These are phyloP conservation scores for Melipona bicolor DNA, from an alignment of 2,888 invertebrate species.

Conservation along the genomic window DNA sequence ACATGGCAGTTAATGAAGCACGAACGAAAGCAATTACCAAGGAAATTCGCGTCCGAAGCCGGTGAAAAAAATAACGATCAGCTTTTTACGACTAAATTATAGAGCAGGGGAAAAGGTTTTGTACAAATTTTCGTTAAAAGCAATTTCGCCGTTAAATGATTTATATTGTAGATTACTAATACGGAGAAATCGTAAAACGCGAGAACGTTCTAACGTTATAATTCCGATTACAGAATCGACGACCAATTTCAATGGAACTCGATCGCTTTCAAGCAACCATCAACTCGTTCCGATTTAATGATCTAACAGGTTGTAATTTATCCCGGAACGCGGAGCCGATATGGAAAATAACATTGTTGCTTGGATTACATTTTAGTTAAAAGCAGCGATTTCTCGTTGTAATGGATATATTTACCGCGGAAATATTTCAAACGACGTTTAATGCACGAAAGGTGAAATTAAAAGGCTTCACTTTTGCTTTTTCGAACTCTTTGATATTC, in stretches of 20 bases:
- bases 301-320: slow-evolving; percentile 5
- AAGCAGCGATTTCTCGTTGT: background rate
- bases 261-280: background rate
- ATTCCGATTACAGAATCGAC: slow-evolving; percentile 29
- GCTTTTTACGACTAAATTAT: background rate
- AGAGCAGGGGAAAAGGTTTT: too few species aligned
- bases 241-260: slow-evolving; percentile 11
- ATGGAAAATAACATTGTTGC: background rate
- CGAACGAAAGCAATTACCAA: background rate
- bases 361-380: background rate
- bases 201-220: slow-evolving; percentile 15
- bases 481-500: background rate
- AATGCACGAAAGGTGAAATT: too few species aligned
- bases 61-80: background rate
- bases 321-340: background rate
- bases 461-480: too few species aligned
- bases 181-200: slow-evolving; percentile 6
- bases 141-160: background rate
- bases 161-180: slow-evolving; percentile 21
- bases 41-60: background rate
- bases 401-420: background rate
- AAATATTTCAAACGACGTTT: background rate
- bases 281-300: slow-evolving; percentile 5
- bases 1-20: background rate
- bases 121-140: background rate